These are phyloP conservation scores for Cordilura impudica DNA, from an alignment of 2,888 invertebrate genomes.

Conservation along the genomic window DNA sequence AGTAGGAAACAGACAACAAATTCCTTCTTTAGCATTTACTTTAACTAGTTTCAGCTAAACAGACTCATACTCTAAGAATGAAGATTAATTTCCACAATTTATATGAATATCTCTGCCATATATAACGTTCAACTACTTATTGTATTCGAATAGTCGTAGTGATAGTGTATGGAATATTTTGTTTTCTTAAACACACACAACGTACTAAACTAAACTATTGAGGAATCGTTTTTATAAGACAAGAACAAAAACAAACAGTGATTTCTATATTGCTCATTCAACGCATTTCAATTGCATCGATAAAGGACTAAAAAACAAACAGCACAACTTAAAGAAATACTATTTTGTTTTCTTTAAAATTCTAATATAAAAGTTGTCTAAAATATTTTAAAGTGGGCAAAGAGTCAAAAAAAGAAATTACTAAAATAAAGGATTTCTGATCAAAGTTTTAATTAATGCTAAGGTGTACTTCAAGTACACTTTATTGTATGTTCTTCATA, in stretches of 20 bases:
- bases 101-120: constrained; percentile 46
- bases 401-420: too few species aligned
- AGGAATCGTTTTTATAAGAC: constrained; percentile 25
- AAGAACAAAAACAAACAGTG: constrained; percentile 13
- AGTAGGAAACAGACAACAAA: neutral
- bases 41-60: neutral
- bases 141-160: too few species aligned
- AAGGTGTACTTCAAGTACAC: too few species aligned
- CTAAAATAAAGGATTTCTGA: too few species aligned
- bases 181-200: constrained; percentile 2
- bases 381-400: too few species aligned
- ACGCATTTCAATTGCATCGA: constrained; percentile 31
- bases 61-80: constrained; percentile 26
- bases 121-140: too few species aligned
- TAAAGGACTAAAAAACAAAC: neutral
- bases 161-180: too few species aligned
- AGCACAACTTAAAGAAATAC: neutral
- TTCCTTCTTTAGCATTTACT: neutral
- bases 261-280: constrained; percentile 6
- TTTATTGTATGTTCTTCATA: too few species aligned
- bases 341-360: too few species aligned
- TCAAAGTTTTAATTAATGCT: too few species aligned
- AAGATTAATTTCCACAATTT: constrained; percentile 60
- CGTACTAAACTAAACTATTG: constrained; percentile 37
- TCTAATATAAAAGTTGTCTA: too few species aligned